phyloP scores from a whole-genome alignment of 2,797 vertebrate genomes.

The Bradypodion pumilum region DNA sequence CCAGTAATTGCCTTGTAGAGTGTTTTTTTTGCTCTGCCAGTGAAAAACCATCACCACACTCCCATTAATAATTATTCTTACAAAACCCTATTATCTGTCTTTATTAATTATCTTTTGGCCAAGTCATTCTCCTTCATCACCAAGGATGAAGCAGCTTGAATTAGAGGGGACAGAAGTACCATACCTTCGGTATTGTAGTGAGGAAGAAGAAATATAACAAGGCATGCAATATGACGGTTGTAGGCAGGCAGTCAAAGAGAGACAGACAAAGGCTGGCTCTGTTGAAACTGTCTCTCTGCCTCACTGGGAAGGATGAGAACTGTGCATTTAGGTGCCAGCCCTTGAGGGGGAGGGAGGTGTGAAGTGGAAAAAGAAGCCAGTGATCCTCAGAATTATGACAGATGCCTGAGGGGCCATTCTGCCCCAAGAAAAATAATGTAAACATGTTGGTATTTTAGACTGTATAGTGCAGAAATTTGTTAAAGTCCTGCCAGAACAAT shows the following conservation, averaged over 20 bases:
- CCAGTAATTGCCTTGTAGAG: not conserved
- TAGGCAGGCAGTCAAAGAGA: slow-evolving; percentile 19
- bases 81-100: no score
- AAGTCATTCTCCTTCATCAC: not conserved
- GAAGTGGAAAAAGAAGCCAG: slow-evolving; percentile 17
- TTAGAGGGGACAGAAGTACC: no score
- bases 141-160: not conserved
- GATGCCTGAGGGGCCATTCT: slow-evolving; percentile 20
- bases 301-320: slow-evolving; percentile 9
- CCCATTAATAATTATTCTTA: no score
- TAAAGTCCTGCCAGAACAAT: not conserved
- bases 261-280: not conserved
- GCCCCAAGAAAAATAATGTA: slow-evolving; percentile 13
- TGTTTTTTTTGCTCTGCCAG: not conserved
- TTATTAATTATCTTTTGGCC: not conserved
- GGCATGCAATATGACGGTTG: not conserved
- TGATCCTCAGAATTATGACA: not conserved
- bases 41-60: no score
- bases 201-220: not conserved
- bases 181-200: not conserved
- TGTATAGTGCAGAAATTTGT: not conserved
- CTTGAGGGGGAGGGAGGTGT: slow-evolving; percentile 1
- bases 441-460: not conserved
- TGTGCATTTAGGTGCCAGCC: not conserved
- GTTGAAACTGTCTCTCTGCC: not conserved